A percentile compares a stretch with the other conserved stretches of the same genome.
Conservation (phyloP, 2,797 vertebrate species). For the Hippoglossus hippoglossus region DNA sequence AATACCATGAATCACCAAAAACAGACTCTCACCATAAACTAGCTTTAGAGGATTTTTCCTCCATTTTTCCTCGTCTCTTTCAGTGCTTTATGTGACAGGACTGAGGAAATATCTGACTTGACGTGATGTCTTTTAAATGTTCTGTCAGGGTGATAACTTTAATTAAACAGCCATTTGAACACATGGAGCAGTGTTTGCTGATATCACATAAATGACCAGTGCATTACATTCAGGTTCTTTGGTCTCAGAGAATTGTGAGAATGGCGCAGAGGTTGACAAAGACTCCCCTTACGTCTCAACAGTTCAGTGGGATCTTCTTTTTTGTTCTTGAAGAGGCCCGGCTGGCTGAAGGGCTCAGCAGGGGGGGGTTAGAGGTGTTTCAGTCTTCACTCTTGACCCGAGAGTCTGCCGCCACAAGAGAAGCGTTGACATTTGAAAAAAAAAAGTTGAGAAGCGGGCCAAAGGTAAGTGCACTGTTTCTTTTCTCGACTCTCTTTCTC, state of each 20-base stretch:
- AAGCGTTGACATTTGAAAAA: conserved; percentile 62
- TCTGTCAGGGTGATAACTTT: neutral
- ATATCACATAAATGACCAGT: neutral
- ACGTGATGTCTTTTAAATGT: neutral
- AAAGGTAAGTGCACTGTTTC: neutral
- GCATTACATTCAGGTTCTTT: neutral
- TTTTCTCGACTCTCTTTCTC: neutral
- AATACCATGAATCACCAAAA: neutral
- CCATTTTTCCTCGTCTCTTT: neutral
- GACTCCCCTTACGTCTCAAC: neutral
- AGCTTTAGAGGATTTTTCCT: neutral
- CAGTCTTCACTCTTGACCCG: conserved; percentile 62
- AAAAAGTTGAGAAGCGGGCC: conserved; percentile 36
- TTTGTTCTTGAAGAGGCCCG: neutral
- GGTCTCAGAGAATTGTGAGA: neutral
- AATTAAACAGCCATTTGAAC: neutral
- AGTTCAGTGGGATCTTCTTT: neutral
- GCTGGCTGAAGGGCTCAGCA: conserved; percentile 2
- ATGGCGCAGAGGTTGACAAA: neutral
- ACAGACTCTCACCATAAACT: too few relatives aligned
- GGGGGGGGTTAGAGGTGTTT: conserved; percentile 21
- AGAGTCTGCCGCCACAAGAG: conserved; percentile 50
- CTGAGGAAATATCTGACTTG: neutral
- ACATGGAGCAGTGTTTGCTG: neutral
- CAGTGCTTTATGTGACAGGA: neutral